Evolutionary conservation across 2,888 invertebrate species (phyloP).

Genomic region (Tenthredo notha): DNA sequence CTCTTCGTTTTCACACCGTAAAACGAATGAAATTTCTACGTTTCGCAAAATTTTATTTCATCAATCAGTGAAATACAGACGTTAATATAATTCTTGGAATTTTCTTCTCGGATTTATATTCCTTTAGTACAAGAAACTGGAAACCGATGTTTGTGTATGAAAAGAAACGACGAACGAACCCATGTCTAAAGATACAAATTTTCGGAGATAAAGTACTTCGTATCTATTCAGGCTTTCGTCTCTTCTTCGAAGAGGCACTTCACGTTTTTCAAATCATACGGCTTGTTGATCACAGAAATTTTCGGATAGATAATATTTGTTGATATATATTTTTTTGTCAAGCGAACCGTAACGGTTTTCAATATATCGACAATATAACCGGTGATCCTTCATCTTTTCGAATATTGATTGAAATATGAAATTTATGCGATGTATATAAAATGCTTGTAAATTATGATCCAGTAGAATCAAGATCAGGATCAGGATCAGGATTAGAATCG

Average conservation of each 20-base stretch:
- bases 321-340: not conserved
- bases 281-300: not conserved
- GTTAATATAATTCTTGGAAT: not conserved
- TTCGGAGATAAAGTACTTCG: not conserved
- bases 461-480: not conserved
- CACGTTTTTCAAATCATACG: not conserved
- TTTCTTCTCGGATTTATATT: not conserved
- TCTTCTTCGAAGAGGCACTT: too few species aligned
- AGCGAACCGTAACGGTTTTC: not conserved
- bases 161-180: not conserved
- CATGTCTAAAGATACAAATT: not conserved
- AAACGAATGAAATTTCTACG: not conserved
- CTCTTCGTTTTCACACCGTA: not conserved
- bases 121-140: too few species aligned
- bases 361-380: not conserved
- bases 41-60: not conserved
- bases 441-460: too few species aligned
- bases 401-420: not conserved
- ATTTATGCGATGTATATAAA: conserved; percentile 25
- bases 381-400: not conserved
- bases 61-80: not conserved
- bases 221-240: too few species aligned
- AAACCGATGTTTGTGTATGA: too few species aligned
- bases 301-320: not conserved
- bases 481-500: not conserved